Conservation (phyloP, 2,888 invertebrate genomes). For the Nephrocerus scutellatus region DNA sequence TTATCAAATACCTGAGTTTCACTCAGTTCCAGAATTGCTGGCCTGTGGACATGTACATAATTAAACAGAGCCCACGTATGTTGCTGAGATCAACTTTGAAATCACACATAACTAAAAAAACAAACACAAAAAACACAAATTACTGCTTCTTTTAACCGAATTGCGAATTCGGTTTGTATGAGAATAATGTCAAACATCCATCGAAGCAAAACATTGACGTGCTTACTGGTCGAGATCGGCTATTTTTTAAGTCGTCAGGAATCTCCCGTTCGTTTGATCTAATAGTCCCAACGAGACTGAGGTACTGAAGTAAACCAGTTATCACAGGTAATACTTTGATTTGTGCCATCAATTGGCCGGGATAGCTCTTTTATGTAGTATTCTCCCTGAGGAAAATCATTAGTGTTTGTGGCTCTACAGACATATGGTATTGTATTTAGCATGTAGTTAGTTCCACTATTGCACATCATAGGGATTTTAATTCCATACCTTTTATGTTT, state of each 20-base stretch:
- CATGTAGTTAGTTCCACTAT: conserved; percentile 15
- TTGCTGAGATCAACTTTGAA: too few species aligned
- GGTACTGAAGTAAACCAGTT: too few species aligned
- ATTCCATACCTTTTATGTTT: conserved; percentile 18
- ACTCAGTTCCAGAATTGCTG: too few species aligned
- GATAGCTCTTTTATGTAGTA: conserved; percentile 7
- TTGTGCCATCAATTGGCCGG: too few species aligned
- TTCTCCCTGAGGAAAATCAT: neutral
- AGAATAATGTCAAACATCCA: conserved; percentile 9
- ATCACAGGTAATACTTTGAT: too few species aligned
- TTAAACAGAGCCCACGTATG: too few species aligned
- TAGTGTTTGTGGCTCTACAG: conserved; percentile 13
- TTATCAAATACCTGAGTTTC: too few species aligned
- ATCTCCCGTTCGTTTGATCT: conserved; percentile 10
- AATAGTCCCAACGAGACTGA: conserved; percentile 10
- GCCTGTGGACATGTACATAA: too few species aligned
- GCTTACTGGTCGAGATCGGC: conserved; percentile 9
- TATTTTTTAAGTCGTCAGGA: conserved; percentile 13
- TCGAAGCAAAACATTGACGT: conserved; percentile 18
- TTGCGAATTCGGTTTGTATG: conserved; percentile 1
- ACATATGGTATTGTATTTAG: conserved; percentile 12
- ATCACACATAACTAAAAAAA: too few species aligned
- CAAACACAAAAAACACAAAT: too few species aligned
- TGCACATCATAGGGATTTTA: conserved; percentile 17
- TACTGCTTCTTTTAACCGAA: too few species aligned